A percentile compares a stretch with the other conserved stretches of the same genome.
Conservation (phyloP, 2,888 invertebrate species). For the Parnassius smintheus region DNA sequence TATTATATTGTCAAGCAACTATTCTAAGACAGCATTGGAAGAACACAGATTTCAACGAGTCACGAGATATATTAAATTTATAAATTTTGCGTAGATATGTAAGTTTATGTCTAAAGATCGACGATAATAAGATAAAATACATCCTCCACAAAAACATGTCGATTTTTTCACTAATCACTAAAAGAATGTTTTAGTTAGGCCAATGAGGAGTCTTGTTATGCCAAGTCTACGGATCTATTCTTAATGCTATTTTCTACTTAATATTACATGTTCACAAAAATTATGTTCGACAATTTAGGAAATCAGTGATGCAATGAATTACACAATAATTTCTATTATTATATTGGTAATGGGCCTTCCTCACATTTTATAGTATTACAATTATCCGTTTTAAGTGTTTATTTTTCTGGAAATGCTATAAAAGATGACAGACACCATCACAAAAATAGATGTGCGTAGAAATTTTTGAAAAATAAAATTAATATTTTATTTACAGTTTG, state of each 20-base stretch:
- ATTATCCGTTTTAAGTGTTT: too few relatives aligned
- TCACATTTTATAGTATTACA: not conserved
- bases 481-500: slow-evolving; percentile 53
- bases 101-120: slow-evolving; percentile 62
- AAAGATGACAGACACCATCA: slow-evolving; percentile 46
- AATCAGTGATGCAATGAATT: not conserved
- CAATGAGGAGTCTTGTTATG: not conserved
- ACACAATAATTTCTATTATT: not conserved
- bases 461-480: slow-evolving; percentile 55
- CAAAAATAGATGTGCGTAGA: slow-evolving; percentile 76
- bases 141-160: not conserved
- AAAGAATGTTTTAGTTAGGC: too few relatives aligned
- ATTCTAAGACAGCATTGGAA: slow-evolving; percentile 65
- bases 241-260: not conserved
- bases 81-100: slow-evolving; percentile 61
- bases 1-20: slow-evolving; percentile 63
- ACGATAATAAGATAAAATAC: slow-evolving; percentile 50
- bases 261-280: not conserved
- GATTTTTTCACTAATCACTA: too few relatives aligned
- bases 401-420: not conserved
- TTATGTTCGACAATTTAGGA: not conserved
- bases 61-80: slow-evolving; percentile 46
- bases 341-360: slow-evolving; percentile 35
- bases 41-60: slow-evolving; percentile 62
- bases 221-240: not conserved